Base-by-base conservation (phyloP, 1,140 invertebrate species). In the Daktulosphaira vitifoliae region DNA sequence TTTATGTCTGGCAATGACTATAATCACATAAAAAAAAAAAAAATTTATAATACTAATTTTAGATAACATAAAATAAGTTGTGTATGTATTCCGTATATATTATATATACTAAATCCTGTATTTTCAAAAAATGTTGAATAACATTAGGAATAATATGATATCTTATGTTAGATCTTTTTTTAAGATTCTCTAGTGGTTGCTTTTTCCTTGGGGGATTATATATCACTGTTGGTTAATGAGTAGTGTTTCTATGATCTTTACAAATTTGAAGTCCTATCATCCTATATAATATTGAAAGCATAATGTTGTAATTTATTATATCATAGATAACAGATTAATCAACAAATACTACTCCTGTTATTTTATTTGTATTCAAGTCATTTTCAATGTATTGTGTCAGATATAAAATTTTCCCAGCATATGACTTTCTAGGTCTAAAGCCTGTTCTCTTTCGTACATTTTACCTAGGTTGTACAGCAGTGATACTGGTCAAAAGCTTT, bases 91-190 rank as follows among this genome's bases (percentile, higher is more conserved):
- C n/a, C n/a, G n/a, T n/a, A n/a, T n/a, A n/a, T n/a, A n/a, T n/a
- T n/a, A n/a, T n/a, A n/a, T n/a, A n/a, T n/a, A n/a, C n/a, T n/a
- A n/a, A n/a, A n/a, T n/a, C n/a, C n/a, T n/a, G n/a, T n/a, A n/a
- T n/a, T n/a, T n/a, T n/a, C n/a, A n/a, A n/a, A n/a, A n/a, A 22
- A 7, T 46, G 1, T 22, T 46, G 3, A 46, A 46, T 46, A 22
- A 7, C 22, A 6, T 46, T 20, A 11, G 44, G 39, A 3, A 6
- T 48, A 48, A 11, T 2, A 22, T 22, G 29, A 7, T 51, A 2
- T 13, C n/a, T 20, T 65, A n/a, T 33, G 22, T 2, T 46, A 62
- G 23, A 18, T 25, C 7, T 8, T 67, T 67, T 67, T 56, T 67
- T 46, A 52, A 62, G 8, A 11, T 39, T 26, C 42, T 52, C 56